A percentile compares a stretch with the other conserved stretches of the same genome.
phyloP scores from a whole-genome alignment of 1,140 invertebrate species.

The Lamellibrachia luymesi region DNA sequence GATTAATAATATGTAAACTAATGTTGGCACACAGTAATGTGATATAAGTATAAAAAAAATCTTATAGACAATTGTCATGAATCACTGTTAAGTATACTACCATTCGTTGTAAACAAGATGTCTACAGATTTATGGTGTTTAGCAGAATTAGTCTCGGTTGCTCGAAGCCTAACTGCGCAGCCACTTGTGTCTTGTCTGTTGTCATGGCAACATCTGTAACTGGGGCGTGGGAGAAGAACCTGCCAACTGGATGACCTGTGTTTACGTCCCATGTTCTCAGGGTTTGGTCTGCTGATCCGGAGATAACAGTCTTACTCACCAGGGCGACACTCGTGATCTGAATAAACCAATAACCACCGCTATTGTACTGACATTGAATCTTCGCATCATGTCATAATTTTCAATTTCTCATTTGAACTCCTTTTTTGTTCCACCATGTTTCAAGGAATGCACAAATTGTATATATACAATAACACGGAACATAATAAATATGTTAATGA shows the following conservation, averaged over 20 bases:
- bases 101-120: background rate
- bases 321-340: background rate
- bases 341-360: background rate
- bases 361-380: no score
- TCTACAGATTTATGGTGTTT: background rate
- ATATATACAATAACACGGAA: no score
- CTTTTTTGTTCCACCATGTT: no score
- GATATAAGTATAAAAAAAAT: background rate
- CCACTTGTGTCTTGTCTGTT: background rate
- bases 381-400: no score
- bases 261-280: background rate
- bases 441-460: no score
- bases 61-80: background rate
- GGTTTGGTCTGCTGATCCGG: background rate
- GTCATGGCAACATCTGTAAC: constrained; percentile 13
- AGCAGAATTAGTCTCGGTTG: background rate
- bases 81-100: background rate
- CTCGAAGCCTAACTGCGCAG: background rate
- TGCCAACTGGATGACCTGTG: background rate
- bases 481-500: no score
- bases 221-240: background rate
- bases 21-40: background rate
- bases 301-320: background rate
- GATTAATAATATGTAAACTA: background rate
- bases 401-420: no score